phyloP scores from a whole-genome alignment of 2,888 invertebrate genomes.

The Zygogramma bicolorata region DNA sequence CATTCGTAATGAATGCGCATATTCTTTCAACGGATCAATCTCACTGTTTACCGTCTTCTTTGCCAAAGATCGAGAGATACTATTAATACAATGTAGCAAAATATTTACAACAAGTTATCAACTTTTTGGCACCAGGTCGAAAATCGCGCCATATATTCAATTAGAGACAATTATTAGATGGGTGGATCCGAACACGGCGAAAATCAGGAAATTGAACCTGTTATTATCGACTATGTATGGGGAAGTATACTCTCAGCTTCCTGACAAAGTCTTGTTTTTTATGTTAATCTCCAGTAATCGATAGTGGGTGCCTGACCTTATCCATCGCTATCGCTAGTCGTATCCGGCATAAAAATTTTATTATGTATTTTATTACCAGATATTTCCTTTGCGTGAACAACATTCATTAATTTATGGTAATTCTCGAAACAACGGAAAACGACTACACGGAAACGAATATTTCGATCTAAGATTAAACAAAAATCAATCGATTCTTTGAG shows the following conservation, averaged over 20 bases:
- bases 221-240: not conserved
- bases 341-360: slow-evolving; percentile 39
- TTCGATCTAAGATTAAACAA: not conserved
- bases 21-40: slow-evolving; percentile 24
- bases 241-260: not conserved
- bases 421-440: slow-evolving; percentile 17
- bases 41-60: slow-evolving; percentile 32
- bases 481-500: not conserved
- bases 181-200: not conserved
- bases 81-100: slow-evolving; percentile 43
- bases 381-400: slow-evolving; percentile 35
- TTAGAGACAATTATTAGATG: not conserved
- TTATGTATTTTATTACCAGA: slow-evolving; percentile 29
- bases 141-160: not conserved
- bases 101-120: slow-evolving; percentile 37
- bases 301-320: slow-evolving; percentile 42
- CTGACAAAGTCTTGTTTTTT: slow-evolving; percentile 3
- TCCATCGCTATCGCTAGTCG: slow-evolving; percentile 35
- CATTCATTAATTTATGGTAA: slow-evolving; percentile 15
- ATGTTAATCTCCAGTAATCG: slow-evolving; percentile 30
- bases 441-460: not conserved
- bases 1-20: slow-evolving; percentile 25
- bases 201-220: not conserved
- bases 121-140: slow-evolving; percentile 30
- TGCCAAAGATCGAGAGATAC: slow-evolving; percentile 29